Evolutionary conservation across 2,888 invertebrate genomes (phyloP).

Genomic region (Artemia sinica): DNA sequence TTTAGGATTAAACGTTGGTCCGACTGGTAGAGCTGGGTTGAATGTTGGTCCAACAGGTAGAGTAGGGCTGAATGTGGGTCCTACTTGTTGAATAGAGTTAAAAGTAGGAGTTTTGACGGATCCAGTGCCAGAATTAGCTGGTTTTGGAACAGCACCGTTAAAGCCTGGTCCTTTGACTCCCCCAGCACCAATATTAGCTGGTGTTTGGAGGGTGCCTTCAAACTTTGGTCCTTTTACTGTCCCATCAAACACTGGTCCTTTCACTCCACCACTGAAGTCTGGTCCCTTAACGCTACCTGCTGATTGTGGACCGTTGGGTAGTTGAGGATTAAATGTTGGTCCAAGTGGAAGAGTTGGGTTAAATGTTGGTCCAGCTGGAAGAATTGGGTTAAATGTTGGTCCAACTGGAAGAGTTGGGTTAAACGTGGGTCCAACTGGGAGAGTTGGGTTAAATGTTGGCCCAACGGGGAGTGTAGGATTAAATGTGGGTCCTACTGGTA

Average conservation of each 20-base stretch:
- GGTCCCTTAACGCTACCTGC: background rate
- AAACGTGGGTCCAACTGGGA: background rate
- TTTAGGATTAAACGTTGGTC: background rate
- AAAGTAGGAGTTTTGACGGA: background rate
- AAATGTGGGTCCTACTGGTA: background rate
- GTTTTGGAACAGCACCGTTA: background rate
- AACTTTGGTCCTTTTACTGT: background rate
- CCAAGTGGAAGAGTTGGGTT: background rate
- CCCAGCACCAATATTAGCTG: background rate
- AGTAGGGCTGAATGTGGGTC: background rate
- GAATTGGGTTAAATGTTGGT: background rate
- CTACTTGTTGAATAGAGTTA: background rate
- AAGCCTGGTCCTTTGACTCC: background rate
- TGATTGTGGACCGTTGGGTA: background rate
- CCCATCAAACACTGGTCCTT: background rate
- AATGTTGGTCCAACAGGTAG: background rate
- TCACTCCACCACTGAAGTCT: background rate
- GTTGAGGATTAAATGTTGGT: background rate
- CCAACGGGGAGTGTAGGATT: background rate
- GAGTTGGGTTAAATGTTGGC: slow-evolving; percentile 7
- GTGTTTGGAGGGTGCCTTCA: background rate
- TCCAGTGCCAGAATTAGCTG: background rate
- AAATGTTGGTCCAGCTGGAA: background rate
- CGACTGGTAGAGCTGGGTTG: background rate
- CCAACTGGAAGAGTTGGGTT: background rate